These are phyloP conservation scores for Macropis europaea DNA, from an alignment of 2,888 invertebrate species.

Conservation along the genomic window DNA sequence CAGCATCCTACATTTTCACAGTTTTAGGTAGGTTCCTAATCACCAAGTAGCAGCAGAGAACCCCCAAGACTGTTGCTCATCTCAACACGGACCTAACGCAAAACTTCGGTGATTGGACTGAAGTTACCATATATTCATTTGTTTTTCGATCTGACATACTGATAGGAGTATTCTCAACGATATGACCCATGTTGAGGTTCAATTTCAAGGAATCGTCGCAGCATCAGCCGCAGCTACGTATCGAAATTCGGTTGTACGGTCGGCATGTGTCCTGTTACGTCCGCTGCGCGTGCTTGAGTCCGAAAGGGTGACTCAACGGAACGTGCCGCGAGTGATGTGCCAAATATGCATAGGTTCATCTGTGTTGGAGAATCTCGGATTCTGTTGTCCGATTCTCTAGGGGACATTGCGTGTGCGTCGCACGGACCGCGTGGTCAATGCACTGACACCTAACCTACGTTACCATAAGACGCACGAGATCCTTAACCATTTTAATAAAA, in stretches of 20 bases:
- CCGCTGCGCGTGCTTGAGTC: conserved; percentile 36
- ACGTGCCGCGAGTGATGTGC: conserved; percentile 52
- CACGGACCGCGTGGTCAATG: conserved; percentile 23
- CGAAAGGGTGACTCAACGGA: conserved; percentile 51
- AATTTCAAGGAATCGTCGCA: conserved; percentile 8
- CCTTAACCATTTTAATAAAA: no score
- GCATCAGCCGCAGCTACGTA: not conserved
- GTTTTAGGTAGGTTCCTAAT: no score
- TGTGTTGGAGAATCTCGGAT: conserved; percentile 35
- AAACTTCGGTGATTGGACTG: no score
- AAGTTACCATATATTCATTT: no score
- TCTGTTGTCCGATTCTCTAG: conserved; percentile 29
- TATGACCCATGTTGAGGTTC: conserved; percentile 16
- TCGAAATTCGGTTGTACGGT: conserved; percentile 34
- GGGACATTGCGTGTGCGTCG: conserved; percentile 32
- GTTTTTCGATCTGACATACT: no score
- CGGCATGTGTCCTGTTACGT: conserved; percentile 47
- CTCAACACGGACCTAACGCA: no score
- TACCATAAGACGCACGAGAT: not conserved
- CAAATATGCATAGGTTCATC: conserved; percentile 51
- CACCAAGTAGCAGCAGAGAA: no score
- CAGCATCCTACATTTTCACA: no score
- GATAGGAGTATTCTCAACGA: no score
- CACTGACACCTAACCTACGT: not conserved
- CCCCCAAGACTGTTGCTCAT: no score